Evolutionary conservation across 2,888 invertebrate genomes (phyloP), one percentile per base, ranked within the genome.

Genomic region (Erannis defoliaria): DNA sequence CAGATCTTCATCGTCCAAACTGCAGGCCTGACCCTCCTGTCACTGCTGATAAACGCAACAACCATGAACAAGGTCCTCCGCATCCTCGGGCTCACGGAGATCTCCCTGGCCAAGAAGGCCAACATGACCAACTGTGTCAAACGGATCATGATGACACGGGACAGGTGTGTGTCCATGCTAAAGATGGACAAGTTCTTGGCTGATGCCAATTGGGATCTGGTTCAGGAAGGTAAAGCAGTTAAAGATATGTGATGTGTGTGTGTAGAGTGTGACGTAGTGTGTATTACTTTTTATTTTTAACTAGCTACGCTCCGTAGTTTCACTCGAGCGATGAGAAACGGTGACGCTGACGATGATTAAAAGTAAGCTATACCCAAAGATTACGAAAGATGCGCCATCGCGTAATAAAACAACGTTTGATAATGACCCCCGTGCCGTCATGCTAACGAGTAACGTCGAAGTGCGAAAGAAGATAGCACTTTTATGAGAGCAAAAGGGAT

Each of bases 141-240:
- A 64, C 82, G 93, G 0, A 78, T 94, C 56, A 90, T 90, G 82
- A 65, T 81, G 62, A 92, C 92, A 0, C 81, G 94, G 19, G 91
- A 92, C 48, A 81, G 93, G 1, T 91, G 94, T 8, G 85, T 94
- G 5, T 93, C 93, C 1, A 93, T 94, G 86, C 80, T 94, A 48
- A 94, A 94, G 75, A 94, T 94, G 88, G 94, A 95, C 72, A 94
- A 94, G 79, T 95, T 95, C 75, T 80, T 95, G 2, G 94, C 94
- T 48, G 95, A 95, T 81, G 94, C 94, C 31, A 94, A 95, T 71
- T 95, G 95, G 95, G 88, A 92, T 45, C 74, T 94, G 23, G 95
- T 95, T 0, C 89, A 93, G 29, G 85, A 81, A 69, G 89, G 90
- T 79, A 19, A 60, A 5, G 14, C 6, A 37, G 1, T 14, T 5